Evolutionary conservation across 2,888 invertebrate species (phyloP).

Genomic region (Mythimna albipuncta): DNA sequence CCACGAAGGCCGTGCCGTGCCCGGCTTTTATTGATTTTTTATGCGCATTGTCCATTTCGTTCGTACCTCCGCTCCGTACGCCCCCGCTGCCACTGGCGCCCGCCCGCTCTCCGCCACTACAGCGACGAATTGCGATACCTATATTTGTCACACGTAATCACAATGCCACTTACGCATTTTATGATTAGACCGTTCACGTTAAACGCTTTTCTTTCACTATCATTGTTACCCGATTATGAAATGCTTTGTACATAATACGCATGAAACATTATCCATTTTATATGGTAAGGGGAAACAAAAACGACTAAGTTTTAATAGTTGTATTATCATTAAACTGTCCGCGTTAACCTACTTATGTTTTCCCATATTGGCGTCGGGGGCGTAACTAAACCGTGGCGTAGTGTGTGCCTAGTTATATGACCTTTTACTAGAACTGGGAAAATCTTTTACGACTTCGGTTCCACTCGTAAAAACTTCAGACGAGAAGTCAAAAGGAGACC

Average conservation of each 20-base stretch:
- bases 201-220: constrained; percentile 23
- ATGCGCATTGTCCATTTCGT: constrained; percentile 89
- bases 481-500: constrained; percentile 24
- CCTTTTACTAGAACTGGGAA: constrained; percentile 30
- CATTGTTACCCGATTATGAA: constrained; percentile 42
- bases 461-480: constrained; percentile 47
- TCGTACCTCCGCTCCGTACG: constrained; percentile 66
- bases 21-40: constrained; percentile 90
- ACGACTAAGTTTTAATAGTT: constrained; percentile 53
- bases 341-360: constrained; percentile 56
- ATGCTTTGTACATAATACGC: constrained; percentile 42
- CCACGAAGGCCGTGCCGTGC: constrained; percentile 86
- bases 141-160: constrained; percentile 56
- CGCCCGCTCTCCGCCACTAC: constrained; percentile 57
- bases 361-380: constrained; percentile 52
- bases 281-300: constrained; percentile 46
- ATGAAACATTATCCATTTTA: constrained; percentile 43
- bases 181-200: constrained; percentile 27
- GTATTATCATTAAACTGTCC: constrained; percentile 56
- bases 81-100: constrained; percentile 70
- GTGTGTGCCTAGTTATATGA: constrained; percentile 47
- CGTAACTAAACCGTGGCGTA: constrained; percentile 39
- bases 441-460: constrained; percentile 48
- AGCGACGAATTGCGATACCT: constrained; percentile 58
- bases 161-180: constrained; percentile 36